Evolutionary conservation across 2,113 vertebrate genomes (phyloP).

Genomic region (Eulemur rufifrons): DNA sequence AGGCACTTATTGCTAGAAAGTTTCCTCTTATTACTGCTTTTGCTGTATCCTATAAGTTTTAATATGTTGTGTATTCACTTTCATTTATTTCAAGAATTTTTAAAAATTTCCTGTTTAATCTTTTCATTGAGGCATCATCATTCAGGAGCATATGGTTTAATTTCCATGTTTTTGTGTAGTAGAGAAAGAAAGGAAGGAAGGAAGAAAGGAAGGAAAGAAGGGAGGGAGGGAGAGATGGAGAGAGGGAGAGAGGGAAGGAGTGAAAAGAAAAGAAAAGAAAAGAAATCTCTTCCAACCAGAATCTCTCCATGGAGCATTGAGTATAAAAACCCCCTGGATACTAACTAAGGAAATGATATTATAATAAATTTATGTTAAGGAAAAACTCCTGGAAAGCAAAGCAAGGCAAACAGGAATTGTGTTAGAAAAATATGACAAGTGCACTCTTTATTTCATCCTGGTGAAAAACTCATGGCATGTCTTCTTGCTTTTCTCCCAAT

Average conservation of each 20-base stretch:
- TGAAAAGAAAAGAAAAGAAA: not conserved
- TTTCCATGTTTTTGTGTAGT: no score
- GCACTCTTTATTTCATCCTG: not conserved
- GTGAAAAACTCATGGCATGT: not conserved
- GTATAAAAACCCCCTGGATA: not conserved
- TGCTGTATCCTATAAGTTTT: no score
- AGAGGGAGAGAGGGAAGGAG: no score
- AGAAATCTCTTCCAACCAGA: not conserved
- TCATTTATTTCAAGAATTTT: no score
- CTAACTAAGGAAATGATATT: not conserved
- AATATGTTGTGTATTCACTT: no score
- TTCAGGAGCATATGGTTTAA: no score
- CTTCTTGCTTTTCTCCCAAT: not conserved
- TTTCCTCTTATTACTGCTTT: no score
- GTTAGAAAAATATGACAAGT: not conserved
- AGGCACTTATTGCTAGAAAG: no score
- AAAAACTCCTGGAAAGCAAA: not conserved
- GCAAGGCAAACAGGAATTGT: not conserved
- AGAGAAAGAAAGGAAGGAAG: not conserved
- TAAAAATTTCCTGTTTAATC: no score
- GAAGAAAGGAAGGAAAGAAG: accelerated
- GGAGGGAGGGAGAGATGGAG: accelerated
- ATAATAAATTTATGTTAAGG: not conserved
- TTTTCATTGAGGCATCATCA: no score
- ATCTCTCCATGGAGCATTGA: not conserved